Evolutionary conservation across 2,797 vertebrate genomes (phyloP), one percentile per base, ranked within the genome.

Genomic region (Heteromormyrus szaboi): DNA sequence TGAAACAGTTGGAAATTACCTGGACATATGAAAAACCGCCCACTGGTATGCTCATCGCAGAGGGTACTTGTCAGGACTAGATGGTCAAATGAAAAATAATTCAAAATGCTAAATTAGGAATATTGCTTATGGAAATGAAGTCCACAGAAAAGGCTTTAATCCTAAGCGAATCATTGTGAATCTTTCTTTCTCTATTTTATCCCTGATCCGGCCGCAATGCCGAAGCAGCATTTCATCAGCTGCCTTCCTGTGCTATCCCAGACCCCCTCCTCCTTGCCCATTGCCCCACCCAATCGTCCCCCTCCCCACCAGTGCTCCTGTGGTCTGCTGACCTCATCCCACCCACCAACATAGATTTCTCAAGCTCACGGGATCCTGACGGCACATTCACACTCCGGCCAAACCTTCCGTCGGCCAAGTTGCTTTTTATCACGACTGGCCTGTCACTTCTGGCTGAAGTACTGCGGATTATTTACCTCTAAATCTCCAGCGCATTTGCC

Each of bases 301-400:
- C 72, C 72, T n/a, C 72, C 72, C 72, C 2, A n/a, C 50, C 51
- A 37, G 85, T 54, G 76, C 33, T 76, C 51, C 51, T 33, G 17
- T 29, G 8, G 41, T 83, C n/a, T 54, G 41, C 88, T 84, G 72
- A 83, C 88, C 88, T 84, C 88, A 84, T 88, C 88, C 51, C 48
- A 46, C 29, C 87, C 48, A 29, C 17, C 48, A 33, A 48, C 72
- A 46, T 33, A 17, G 14, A 41, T 79, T 11, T 3, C 41, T 19
- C 37, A 44, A n/a, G 72, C 37, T 76, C 37, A 44, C 72, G 17
- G 33, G 33, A 19, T 44, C 72, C 37, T n/a, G 72, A 46, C 2
- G 72, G 37, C 17, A 44, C 6, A 46, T 46, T 7, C 17, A 79
- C 0, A 19, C 72, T 19, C 72, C 0, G 41, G 29, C 65, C 65